Conservation (phyloP, 2,888 invertebrate genomes). For the Oscheius onirici region DNA sequence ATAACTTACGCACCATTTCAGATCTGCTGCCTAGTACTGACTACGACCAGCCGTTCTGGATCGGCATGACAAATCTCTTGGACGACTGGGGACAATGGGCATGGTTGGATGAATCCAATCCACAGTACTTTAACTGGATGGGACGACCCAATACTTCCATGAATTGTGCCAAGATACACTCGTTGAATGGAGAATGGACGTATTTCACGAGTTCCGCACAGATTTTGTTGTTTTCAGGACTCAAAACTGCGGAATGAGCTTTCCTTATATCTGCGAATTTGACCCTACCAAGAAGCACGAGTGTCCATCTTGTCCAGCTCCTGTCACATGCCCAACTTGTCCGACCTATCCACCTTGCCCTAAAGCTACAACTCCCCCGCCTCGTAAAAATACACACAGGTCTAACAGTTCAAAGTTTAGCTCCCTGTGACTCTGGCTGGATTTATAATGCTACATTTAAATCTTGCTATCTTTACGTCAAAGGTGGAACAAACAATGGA, state of each 20-base stretch:
- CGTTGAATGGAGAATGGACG: background rate
- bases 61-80: background rate
- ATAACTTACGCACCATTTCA: background rate
- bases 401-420: too few species aligned
- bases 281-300: too few species aligned
- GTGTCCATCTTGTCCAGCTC: too few species aligned
- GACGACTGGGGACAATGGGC: background rate
- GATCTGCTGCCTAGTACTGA: background rate
- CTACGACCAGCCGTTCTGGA: background rate
- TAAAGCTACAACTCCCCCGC: too few species aligned
- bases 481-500: too few species aligned
- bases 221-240: background rate
- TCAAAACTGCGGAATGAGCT: background rate
- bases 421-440: too few species aligned
- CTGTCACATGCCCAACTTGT: too few species aligned
- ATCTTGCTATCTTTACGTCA: too few species aligned
- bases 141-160: background rate
- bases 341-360: too few species aligned
- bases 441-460: too few species aligned
- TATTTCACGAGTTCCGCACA: background rate
- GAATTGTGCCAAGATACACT: background rate
- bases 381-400: too few species aligned
- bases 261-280: too few species aligned
- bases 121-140: background rate
- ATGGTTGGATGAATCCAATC: background rate